These are phyloP conservation scores for Phaethon lepturus DNA, from an alignment of 2,113 vertebrate genomes.

Conservation along the genomic window DNA sequence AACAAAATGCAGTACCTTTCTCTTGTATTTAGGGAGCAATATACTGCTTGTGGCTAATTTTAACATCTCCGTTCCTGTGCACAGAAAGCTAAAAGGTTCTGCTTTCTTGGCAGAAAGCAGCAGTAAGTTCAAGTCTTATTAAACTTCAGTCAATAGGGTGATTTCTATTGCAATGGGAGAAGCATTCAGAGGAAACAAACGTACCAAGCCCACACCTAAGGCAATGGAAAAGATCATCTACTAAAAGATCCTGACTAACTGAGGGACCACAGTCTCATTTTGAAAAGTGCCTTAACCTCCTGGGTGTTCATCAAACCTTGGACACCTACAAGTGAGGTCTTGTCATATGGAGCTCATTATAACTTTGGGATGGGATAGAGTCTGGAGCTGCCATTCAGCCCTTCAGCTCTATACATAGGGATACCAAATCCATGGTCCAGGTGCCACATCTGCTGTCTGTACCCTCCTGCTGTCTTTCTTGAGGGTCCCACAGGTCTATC, in stretches of 20 bases:
- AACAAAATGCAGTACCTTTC: slow-evolving; percentile 23
- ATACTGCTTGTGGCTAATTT: slow-evolving; percentile 25
- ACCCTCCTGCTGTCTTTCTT: not conserved
- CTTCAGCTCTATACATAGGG: not conserved
- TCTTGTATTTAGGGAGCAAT: slow-evolving; percentile 11
- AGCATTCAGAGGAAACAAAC: not conserved
- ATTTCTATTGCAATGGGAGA: not conserved
- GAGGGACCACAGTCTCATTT: not conserved
- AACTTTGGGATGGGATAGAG: not conserved
- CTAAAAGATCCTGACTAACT: not conserved
- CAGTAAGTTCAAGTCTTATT: slow-evolving; percentile 27
- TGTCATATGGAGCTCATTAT: not conserved
- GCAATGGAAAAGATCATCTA: not conserved
- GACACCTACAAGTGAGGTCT: not conserved
- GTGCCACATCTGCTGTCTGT: not conserved
- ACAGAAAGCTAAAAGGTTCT: slow-evolving; percentile 6
- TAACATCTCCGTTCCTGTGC: slow-evolving; percentile 18
- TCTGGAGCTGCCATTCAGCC: not conserved
- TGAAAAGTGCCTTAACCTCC: not conserved
- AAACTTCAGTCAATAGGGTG: not conserved
- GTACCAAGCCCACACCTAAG: not conserved
- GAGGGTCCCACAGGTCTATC: not conserved
- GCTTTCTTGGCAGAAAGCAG: slow-evolving; percentile 20
- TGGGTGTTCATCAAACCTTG: not conserved
- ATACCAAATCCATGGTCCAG: not conserved